Evolutionary conservation across 1,140 invertebrate species (phyloP), one percentile per base, ranked within the genome.

Genomic region (Trachymyrmex cornetzi): DNA sequence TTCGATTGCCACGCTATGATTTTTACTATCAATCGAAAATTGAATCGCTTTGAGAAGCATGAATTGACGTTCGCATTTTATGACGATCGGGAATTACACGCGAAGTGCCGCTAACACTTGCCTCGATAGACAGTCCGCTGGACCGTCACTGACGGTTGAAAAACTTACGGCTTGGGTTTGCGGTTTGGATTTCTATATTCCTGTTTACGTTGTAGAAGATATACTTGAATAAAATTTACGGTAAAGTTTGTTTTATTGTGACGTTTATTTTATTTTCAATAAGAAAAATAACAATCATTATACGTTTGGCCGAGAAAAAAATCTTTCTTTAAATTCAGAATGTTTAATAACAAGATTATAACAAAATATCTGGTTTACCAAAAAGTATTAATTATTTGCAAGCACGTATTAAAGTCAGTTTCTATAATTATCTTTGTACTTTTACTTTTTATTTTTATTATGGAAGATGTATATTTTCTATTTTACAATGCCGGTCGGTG

Each of bases 151-250:
- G 80, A 82, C 53, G 30, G 19, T 59, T 19, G 55, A 82, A 82
- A 82, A 82, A 72, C 79, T 71, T 44, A 27, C 34, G 6, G 34
- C 64, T 81, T 48, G 38, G 59, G 6, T 69, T 38, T 81, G 79
- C 79, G 64, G 77, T 81, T 71, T 81, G 16, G 22, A 81, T 81
- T 81, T 71, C 50, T 81, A 79, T 30, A 50, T 79, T 79, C 24
- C 34, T 44, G 22, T n/a, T 16, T 74, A n/a, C 22, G 9, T 16
- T 12, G 34, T 16, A 3, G 57, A 19, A 61, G 14, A 48, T 22
- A 12, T 19, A 34, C 61, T 69, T 24, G 63, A 38, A 72, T 16
- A 30, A 30, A 82, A 63, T 75, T 84, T 63, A 71, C 4, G 53
- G 0, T 19, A 0, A 24, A 50, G 12, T 19, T 61, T 61, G 50